A percentile compares a stretch with the other conserved stretches of the same genome.
These are phyloP conservation scores for Electrophaes corylata DNA, from an alignment of 2,888 invertebrate genomes.

Conservation along the genomic window DNA sequence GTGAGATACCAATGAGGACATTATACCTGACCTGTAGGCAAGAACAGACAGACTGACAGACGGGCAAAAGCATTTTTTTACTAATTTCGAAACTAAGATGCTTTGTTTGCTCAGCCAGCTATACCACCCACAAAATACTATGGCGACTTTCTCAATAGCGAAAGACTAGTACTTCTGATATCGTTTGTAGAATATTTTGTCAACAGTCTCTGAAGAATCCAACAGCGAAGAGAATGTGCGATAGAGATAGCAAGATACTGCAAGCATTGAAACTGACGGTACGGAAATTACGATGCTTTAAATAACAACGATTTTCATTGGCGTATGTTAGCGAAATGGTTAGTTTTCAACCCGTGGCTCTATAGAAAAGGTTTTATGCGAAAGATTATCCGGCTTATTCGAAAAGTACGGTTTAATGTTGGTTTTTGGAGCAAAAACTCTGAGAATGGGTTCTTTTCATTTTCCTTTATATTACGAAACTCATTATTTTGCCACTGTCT, in stretches of 20 bases:
- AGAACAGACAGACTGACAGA: no score
- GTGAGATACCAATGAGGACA: no score
- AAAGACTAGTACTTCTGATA: no score
- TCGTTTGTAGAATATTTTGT: no score
- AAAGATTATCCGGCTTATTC: constrained; percentile 26
- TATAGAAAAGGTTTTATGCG: constrained; percentile 17
- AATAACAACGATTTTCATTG: constrained; percentile 52
- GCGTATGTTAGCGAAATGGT: constrained; percentile 41
- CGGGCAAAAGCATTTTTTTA: no score
- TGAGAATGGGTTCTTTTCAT: constrained; percentile 5
- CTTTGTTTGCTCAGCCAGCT: no score
- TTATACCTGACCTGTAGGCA: no score
- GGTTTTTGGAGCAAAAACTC: not conserved
- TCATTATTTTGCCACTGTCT: not conserved
- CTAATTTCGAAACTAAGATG: no score
- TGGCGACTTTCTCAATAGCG: no score
- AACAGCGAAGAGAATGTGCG: not conserved
- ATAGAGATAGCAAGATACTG: constrained; percentile 6
- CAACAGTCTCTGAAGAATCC: no score
- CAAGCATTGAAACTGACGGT: constrained; percentile 44
- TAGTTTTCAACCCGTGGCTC: constrained; percentile 22
- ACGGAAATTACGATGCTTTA: constrained; percentile 54
- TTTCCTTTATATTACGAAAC: constrained; percentile 3
- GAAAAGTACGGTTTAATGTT: constrained; percentile 15
- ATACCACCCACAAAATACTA: no score